phyloP scores from a whole-genome alignment of 2,797 vertebrate species.

The Gadopsis bispinosus region DNA sequence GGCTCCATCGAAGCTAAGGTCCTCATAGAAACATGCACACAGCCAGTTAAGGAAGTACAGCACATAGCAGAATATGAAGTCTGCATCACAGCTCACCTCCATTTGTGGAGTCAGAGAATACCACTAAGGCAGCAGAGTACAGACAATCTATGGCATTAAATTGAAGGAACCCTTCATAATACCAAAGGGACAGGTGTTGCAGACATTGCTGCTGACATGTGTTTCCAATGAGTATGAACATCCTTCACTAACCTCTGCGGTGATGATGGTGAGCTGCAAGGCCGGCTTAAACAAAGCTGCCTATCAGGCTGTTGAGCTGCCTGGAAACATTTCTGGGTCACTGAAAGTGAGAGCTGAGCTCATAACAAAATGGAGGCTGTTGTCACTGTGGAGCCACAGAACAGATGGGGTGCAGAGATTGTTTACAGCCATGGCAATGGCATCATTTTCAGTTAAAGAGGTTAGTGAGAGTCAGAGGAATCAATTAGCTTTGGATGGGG shows the following conservation, averaged over 20 bases:
- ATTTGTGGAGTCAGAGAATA: constrained; percentile 44
- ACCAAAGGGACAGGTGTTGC: constrained; percentile 28
- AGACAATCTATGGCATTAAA: constrained; percentile 41
- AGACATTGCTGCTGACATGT: constrained; percentile 27
- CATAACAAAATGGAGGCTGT: constrained; percentile 45
- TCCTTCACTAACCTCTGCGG: constrained; percentile 69
- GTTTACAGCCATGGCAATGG: constrained; percentile 38
- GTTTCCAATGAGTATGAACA: constrained; percentile 47
- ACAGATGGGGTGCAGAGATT: constrained; percentile 39
- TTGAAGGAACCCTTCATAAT: constrained; percentile 32
- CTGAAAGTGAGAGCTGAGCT: constrained; percentile 55
- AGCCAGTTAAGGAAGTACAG: constrained; percentile 48
- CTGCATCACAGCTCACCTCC: constrained; percentile 44
- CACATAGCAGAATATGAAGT: constrained; percentile 43
- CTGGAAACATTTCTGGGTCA: constrained; percentile 73
- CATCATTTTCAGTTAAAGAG: constrained; percentile 72
- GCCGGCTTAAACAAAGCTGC: constrained; percentile 59
- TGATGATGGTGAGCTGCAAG: constrained; percentile 50
- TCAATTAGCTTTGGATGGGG: constrained; percentile 76
- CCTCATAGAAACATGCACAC: constrained; percentile 54
- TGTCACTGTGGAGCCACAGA: constrained; percentile 42
- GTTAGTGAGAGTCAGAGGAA: constrained; percentile 72
- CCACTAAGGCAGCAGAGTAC: constrained; percentile 39
- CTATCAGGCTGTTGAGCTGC: constrained; percentile 52
- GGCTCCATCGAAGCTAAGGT: constrained; percentile 44